A percentile compares a stretch with the other conserved stretches of the same genome.
Evolutionary conservation across 23 tunicate genomes (phyloP).

Genomic region (Ascidia mentula): DNA sequence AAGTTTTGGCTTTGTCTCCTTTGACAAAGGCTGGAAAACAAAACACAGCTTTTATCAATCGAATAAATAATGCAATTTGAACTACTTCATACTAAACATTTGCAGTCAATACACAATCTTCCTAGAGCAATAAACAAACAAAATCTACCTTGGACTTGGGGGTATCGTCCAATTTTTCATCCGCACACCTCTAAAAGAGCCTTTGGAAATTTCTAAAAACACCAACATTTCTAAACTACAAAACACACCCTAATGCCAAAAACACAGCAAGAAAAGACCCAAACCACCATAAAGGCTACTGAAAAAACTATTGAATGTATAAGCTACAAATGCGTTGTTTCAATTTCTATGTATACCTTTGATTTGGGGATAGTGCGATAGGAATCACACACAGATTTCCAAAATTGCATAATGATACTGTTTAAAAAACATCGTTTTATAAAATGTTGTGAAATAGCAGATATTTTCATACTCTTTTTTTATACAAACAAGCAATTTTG

Average conservation of each 20-base stretch:
- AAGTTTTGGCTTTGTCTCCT: conserved; percentile 81
- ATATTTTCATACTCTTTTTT: neutral
- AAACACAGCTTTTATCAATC: neutral
- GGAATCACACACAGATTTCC: conserved; percentile 62
- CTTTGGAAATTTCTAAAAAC: conserved; percentile 49
- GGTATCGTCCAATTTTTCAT: conserved; percentile 99
- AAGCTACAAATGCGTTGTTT: neutral
- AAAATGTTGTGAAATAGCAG: neutral
- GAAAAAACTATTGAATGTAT: too few relatives aligned
- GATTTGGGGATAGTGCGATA: conserved; percentile 48
- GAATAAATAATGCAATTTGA: neutral
- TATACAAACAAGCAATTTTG: too few relatives aligned
- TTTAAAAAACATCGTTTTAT: neutral
- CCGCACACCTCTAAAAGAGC: conserved; percentile 90
- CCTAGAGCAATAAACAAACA: neutral
- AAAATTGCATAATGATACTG: conserved; percentile 45
- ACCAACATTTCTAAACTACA: neutral
- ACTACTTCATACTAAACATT: neutral
- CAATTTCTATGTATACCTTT: conserved; percentile 46
- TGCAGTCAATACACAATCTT: neutral
- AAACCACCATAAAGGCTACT: neutral
- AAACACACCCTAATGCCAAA: neutral
- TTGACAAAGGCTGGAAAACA: conserved; percentile 74
- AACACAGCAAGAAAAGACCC: neutral
- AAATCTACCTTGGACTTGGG: conserved; percentile 93